Percentiles rank a stretch among this genome's conserved stretches.
Evolutionary conservation across 2,113 vertebrate species (phyloP).

Genomic region (Steatornis caripensis): DNA sequence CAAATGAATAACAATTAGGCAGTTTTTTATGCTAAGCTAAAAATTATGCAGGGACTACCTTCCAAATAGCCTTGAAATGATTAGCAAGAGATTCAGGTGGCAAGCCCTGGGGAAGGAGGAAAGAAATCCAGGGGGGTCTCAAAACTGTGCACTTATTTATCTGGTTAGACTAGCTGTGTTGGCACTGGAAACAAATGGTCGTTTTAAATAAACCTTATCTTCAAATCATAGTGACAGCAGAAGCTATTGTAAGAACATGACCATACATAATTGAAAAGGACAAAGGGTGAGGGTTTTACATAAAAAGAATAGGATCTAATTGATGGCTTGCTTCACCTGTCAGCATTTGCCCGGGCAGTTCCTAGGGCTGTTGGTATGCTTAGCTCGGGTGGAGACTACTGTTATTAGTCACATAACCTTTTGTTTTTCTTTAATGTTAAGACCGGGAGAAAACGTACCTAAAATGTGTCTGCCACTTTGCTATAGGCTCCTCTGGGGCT

Average conservation of each 20-base stretch:
- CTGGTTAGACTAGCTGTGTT: background rate
- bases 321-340: background rate
- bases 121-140: background rate
- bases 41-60: slow-evolving; percentile 21
- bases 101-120: background rate
- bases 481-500: background rate
- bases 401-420: background rate
- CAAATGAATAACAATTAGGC: slow-evolving; percentile 49
- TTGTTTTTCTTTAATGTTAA: background rate
- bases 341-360: background rate
- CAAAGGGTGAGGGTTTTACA: slow-evolving; percentile 20
- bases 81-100: slow-evolving; percentile 2
- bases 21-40: slow-evolving; percentile 12
- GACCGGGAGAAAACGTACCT: background rate
- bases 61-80: slow-evolving; percentile 7
- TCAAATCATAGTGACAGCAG: slow-evolving; percentile 33
- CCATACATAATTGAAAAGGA: slow-evolving; percentile 50
- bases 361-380: background rate
- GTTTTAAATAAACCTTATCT: slow-evolving; percentile 34
- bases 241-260: slow-evolving; percentile 33
- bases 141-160: background rate
- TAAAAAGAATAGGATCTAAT: background rate
- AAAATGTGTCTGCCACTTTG: background rate
- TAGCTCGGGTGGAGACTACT: background rate
- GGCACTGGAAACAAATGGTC: background rate